Evolutionary conservation across 2,888 invertebrate genomes (phyloP), one percentile per base, ranked within the genome.

Genomic region (Stenolophus ochropezus): DNA sequence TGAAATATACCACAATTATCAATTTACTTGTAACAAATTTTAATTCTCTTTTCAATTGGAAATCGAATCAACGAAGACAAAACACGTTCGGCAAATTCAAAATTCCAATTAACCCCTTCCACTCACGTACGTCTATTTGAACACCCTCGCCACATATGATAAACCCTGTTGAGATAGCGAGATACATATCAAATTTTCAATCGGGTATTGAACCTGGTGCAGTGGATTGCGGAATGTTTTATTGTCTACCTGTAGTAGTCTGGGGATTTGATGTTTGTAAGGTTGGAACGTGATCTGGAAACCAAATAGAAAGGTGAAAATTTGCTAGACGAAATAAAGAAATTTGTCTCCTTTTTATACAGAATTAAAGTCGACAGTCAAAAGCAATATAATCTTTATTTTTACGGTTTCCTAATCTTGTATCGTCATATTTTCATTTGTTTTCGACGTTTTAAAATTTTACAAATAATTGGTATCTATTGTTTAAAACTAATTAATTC

Each of bases 191-290:
- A 33, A 33, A 69, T 16, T 23, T 69, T 69, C 65, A 69, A 69
- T 69, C 65, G 65, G 27, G 33, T 69, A 69, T 33, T 69, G 65
- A 69, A 69, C 65, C 8, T 33, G 20, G 33, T 33, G 27, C 65
- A 18, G 18, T 33, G 18, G 18, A 56, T 2, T 69, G 65, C 18
- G 65, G 65, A 11, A 18, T 16, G 42, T 27, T 69, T 61, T 69
- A 69, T 69, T 69, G 65, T 69, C 27, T 33, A 69, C 65, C 65
- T 69, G 33, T 18, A n/a, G n/a, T 27, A 27, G 65, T 69, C 65
- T 69, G 11, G 65, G 65, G 65, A 69, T 69, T 69, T 61, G 11
- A 27, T 69, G 65, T 69, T 27, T 33, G 65, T 33, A 27, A 69
- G 65, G 65, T 69, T 69, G 65, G 65, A 18, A 69, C 65, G 65